Base-by-base conservation (phyloP, 2,888 invertebrate genomes). In the Mimachlamys varia region DNA sequence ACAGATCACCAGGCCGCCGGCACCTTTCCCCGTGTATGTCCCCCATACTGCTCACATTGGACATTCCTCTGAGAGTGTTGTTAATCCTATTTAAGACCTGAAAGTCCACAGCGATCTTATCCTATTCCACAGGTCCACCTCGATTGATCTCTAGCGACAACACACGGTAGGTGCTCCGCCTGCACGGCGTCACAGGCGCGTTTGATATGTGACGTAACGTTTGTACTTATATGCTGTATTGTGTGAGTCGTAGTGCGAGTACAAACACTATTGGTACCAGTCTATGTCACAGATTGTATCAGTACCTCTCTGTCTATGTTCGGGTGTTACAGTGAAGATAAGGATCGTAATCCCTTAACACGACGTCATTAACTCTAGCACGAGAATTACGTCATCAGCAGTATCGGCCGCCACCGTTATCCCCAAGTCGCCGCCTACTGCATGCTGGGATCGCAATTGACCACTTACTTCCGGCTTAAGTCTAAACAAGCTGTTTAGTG, bases 91-190 rank as follows among this genome's bases (percentile, higher is more conserved):
- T 76, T 76, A 76, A 76, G 76, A 76, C 76, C 76, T 12, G 13
- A 76, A 76, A 76, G 76, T 76, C 76, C 76, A 76, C 76, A 76
- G 1, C 76, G 76, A 76, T 76, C 76, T 76, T 76, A 76, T 76
- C 76, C 76, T 33, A 33, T 27, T 76, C 76, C 33, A 76, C 76
- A 27, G 76, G 27, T 33, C 76, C 76, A 33, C 27, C 76, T 76
- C 76, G 33, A 76, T 33, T 76, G 76, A 76, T 76, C 76, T 76
- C 76, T 33, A 76, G 33, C 76, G 27, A 76, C 76, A 76, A 76
- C 76, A 76, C 76, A 17, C 76, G 76, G 76, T 76, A 33, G 76
- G 76, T 76, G 76, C 76, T 22, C 76, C 27, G 76, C 76, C 76
- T 76, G 76, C 33, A 33, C 76, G 76, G 76, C 76, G 76, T 76